Percentiles rank a stretch among this genome's conserved stretches.
These are phyloP conservation scores for Hedychridium roseum DNA, from an alignment of 2,888 invertebrate genomes.

Conservation along the genomic window DNA sequence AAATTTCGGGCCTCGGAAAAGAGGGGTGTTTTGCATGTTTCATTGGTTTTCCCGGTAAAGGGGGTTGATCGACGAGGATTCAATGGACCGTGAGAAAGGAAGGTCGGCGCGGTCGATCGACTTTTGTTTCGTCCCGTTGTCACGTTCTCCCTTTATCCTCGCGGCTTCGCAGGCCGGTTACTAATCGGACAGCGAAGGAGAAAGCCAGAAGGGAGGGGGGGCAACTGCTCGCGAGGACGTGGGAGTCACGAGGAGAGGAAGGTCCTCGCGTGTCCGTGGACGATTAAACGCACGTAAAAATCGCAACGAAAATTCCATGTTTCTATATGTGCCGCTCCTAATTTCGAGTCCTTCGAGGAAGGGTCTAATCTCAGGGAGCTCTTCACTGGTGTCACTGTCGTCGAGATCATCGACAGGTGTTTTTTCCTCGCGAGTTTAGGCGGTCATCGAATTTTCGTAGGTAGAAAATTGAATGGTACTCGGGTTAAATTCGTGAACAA, in stretches of 20 bases:
- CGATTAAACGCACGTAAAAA: too few species aligned
- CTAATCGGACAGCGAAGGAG: slow-evolving; percentile 24
- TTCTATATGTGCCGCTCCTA: slow-evolving; percentile 22
- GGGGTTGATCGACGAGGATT: too few species aligned
- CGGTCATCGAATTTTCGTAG: slow-evolving; percentile 23
- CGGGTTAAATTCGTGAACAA: neutral
- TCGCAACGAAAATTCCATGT: too few species aligned
- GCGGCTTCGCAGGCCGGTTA: slow-evolving; percentile 29
- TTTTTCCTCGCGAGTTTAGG: slow-evolving; percentile 16
- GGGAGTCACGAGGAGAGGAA: too few species aligned
- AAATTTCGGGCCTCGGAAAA: too few species aligned
- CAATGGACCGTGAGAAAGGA: slow-evolving; percentile 4
- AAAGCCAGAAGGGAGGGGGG: neutral
- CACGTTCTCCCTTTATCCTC: slow-evolving; percentile 28
- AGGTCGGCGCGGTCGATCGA: slow-evolving; percentile 7
- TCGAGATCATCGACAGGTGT: slow-evolving; percentile 17
- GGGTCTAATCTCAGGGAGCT: slow-evolving; percentile 15
- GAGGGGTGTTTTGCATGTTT: too few species aligned
- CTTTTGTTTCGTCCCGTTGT: slow-evolving; percentile 29
- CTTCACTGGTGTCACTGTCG: slow-evolving; percentile 7
- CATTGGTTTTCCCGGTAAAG: too few species aligned
- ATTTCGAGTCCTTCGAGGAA: slow-evolving; percentile 22
- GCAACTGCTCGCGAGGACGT: too few species aligned
- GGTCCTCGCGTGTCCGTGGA: too few species aligned
- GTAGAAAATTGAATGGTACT: neutral